phyloP scores from a whole-genome alignment of 2,797 vertebrate genomes.

The Leucoraja ocellata region DNA sequence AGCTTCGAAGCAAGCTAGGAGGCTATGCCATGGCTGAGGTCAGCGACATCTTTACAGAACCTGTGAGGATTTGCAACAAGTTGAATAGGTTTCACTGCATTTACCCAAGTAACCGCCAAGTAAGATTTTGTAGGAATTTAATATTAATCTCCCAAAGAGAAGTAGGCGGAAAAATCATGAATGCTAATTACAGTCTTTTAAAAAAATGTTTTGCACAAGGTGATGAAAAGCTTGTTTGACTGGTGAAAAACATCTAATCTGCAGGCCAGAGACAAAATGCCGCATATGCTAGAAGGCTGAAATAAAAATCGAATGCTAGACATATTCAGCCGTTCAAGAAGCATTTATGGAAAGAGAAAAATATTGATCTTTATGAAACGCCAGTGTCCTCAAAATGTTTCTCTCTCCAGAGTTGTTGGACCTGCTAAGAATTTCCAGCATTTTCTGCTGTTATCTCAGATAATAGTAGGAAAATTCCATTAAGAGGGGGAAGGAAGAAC shows the following conservation, averaged over 20 bases:
- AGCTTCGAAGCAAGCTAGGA: not conserved
- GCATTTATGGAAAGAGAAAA: no score
- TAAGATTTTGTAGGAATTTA: not conserved
- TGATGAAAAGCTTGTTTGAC: not conserved
- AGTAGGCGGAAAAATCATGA: not conserved
- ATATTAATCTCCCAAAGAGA: not conserved
- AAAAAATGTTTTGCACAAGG: not conserved
- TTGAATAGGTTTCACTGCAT: not conserved
- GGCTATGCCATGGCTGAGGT: not conserved
- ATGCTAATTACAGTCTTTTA: not conserved
- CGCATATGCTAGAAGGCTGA: no score
- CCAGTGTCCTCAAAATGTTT: no score
- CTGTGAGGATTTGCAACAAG: not conserved
- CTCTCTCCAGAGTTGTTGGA: no score
- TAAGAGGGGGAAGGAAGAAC: not conserved
- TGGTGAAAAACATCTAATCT: not conserved
- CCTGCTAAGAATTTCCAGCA: no score
- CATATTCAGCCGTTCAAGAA: no score
- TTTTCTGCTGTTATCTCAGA: no score
- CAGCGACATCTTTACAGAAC: not conserved
- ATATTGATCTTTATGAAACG: no score
- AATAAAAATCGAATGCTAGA: no score
- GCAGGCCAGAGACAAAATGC: no score
- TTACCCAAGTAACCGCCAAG: not conserved
- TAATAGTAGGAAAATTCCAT: no score